Base-by-base conservation (phyloP, 2,888 invertebrate genomes). In the Gastracanthus pulcherrimus region DNA sequence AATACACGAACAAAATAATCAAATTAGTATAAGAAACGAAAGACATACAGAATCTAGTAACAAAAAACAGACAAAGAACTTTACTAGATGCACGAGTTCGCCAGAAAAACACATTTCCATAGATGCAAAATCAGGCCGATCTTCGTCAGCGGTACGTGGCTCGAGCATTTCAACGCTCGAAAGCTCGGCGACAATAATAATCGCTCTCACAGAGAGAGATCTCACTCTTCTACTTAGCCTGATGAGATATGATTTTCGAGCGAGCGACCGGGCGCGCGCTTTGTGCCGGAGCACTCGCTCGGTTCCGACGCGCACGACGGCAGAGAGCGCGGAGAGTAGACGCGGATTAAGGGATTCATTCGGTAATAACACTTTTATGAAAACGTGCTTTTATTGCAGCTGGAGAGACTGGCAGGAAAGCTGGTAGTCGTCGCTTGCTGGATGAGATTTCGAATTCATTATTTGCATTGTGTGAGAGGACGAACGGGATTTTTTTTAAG, bases 241-340 rank as follows among this genome's bases (percentile, higher is more conserved):
- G 76, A 76, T 60, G 69, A 76, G 69, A 69, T 76, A 60, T 67
- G 58, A 69, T 76, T 76, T 69, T 55, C 69, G 2, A 45, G 29
- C 29, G 64, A 75, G 26, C 36, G 66, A 74, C 45, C 26, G 16
- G 29, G 7, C 16, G 23, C 16, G 19, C 36, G n/a, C 38, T 64
- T 34, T 38, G 16, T 36, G n/a, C 5, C 31, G 16, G 45, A n/a
- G 51, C 11, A 29, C 34, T 29, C n/a, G n/a, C n/a, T n/a, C n/a
- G 55, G 19, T 55, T 23, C 23, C 23, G 55, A 6, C 6, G 36
- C 36, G 34, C 64, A 19, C 31, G 31, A 4, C 31, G 62, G 62
- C 62, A 34, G 60, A 60, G 58, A 38, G 41, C 9, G 29, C 9
- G 29, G 26, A 41, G 60, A 62, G 51, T 55, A 38, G 51, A 64